Conservation (phyloP, 2,113 vertebrate genomes). For the Sula dactylatra region DNA sequence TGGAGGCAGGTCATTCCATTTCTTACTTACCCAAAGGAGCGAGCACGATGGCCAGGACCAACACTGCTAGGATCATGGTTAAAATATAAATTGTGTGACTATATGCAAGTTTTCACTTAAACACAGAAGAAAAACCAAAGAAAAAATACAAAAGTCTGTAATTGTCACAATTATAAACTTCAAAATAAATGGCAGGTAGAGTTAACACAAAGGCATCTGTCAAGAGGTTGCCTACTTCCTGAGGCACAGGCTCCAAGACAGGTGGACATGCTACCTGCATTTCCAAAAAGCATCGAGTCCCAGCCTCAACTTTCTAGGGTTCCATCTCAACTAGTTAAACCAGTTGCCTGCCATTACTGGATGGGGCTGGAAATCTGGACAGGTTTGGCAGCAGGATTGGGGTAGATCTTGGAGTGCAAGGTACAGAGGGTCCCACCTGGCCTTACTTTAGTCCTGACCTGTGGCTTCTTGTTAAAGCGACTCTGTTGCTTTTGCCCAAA, state of each 20-base stretch:
- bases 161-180: not conserved
- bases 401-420: not conserved
- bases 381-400: not conserved
- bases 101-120: not conserved
- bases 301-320: not conserved
- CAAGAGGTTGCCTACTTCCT: not conserved
- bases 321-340: not conserved
- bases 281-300: not conserved
- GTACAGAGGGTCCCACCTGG: not conserved
- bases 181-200: not conserved
- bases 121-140: not conserved
- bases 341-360: not conserved
- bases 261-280: not conserved
- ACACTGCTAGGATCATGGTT: not conserved
- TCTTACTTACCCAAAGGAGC: not conserved
- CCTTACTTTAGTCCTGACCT: not conserved
- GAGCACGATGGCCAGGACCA: not conserved
- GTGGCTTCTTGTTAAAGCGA: not conserved
- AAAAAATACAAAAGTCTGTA: not conserved
- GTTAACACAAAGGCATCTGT: not conserved
- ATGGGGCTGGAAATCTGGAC: not conserved
- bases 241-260: not conserved
- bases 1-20: not conserved
- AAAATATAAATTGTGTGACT: not conserved
- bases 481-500: not conserved